Evolutionary conservation across 1,140 invertebrate species (phyloP).

Genomic region (Himalopsyche phryganea): DNA sequence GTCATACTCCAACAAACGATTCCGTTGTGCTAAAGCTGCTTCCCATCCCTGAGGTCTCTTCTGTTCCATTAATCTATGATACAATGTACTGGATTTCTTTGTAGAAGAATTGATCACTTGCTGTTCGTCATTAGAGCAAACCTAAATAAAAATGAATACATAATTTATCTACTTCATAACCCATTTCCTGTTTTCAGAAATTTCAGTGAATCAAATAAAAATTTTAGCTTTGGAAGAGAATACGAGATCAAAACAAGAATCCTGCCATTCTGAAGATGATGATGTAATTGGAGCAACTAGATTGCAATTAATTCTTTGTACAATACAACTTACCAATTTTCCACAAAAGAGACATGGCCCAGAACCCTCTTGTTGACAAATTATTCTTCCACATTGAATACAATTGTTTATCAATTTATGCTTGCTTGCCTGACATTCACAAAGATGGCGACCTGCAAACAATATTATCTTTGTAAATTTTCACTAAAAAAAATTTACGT

Average conservation of each 20-base stretch:
- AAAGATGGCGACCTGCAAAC: constrained; percentile 72
- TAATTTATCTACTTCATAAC: too few species aligned
- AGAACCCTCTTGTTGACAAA: constrained; percentile 94
- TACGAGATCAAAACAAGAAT: too few species aligned
- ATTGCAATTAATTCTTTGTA: too few species aligned
- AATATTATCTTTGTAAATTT: too few species aligned
- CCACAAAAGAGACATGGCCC: constrained; percentile 94
- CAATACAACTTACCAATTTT: constrained; percentile 63
- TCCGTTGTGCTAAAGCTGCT: constrained; percentile 74
- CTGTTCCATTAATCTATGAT: constrained; percentile 65
- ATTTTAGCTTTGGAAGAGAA: too few species aligned
- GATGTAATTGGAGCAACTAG: too few species aligned
- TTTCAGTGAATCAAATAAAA: too few species aligned
- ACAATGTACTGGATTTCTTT: constrained; percentile 66
- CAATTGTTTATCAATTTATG: constrained; percentile 95
- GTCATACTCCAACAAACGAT: constrained; percentile 85
- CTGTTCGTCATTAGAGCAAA: constrained; percentile 73
- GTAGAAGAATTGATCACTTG: constrained; percentile 62
- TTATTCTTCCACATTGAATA: constrained; percentile 86
- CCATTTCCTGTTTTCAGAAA: too few species aligned
- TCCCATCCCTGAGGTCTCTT: constrained; percentile 56
- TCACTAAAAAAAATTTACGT: background rate
- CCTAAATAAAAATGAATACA: constrained; percentile 45
- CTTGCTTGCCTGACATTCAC: constrained; percentile 89
- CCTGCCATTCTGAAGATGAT: too few species aligned